phyloP scores from a whole-genome alignment of 2,797 vertebrate genomes.

The Coracias cyanogaster region DNA sequence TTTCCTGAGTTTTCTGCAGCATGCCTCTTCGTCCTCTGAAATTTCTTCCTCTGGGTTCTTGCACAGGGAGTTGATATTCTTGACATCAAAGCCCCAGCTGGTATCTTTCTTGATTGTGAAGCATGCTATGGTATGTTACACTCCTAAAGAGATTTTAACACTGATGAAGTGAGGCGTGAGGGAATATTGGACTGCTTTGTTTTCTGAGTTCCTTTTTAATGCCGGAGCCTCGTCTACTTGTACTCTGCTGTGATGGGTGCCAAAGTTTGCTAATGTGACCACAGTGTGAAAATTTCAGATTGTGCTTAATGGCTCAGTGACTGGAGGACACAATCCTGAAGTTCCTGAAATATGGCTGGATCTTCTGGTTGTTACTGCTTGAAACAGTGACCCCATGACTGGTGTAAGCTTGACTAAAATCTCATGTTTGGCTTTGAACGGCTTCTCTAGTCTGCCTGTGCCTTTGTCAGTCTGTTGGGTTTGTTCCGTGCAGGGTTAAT shows the following conservation, averaged over 20 bases:
- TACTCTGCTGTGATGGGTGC: background rate
- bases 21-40: background rate
- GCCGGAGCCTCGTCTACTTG: background rate
- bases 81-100: background rate
- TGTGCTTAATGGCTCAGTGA: background rate
- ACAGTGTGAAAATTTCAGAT: background rate
- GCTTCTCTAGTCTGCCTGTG: background rate
- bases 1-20: constrained; percentile 31
- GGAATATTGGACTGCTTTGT: background rate
- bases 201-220: background rate
- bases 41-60: constrained; percentile 4
- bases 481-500: background rate
- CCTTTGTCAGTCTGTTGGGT: background rate
- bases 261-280: background rate
- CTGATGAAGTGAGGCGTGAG: background rate
- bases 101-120: background rate
- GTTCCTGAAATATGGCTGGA: background rate
- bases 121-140: background rate
- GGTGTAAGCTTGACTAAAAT: background rate
- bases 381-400: background rate
- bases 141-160: background rate
- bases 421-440: background rate
- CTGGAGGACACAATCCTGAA: background rate
- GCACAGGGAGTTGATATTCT: background rate
- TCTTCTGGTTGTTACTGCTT: background rate